Evolutionary conservation across 2,888 invertebrate genomes (phyloP).

Genomic region (Megalurothrips usitatus): DNA sequence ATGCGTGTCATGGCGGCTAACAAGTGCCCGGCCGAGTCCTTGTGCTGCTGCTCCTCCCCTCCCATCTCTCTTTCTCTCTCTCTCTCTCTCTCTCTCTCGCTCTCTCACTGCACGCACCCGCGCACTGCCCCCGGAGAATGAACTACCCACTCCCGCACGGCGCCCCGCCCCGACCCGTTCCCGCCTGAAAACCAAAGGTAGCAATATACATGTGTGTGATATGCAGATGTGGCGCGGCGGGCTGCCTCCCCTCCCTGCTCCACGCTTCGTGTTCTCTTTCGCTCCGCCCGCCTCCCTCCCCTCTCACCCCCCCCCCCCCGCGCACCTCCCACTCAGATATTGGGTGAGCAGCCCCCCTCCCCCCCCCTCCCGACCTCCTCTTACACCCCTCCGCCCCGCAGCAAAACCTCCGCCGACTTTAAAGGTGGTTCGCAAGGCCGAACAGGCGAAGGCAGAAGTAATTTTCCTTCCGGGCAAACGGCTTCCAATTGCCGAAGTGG

Average conservation of each 20-base stretch:
- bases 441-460: neutral
- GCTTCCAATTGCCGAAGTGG: neutral
- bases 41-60: too few species aligned
- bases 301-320: conserved; percentile 11
- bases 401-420: neutral
- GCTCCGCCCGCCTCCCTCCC: neutral
- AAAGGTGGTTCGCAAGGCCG: too few species aligned
- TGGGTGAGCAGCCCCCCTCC: conserved; percentile 9
- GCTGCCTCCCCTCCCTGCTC: conserved; percentile 14
- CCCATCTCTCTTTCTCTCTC: too few species aligned
- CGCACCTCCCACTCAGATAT: conserved; percentile 33
- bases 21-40: neutral
- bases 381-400: neutral
- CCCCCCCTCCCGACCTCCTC: neutral
- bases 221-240: conserved; percentile 30
- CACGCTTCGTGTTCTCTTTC: conserved; percentile 29
- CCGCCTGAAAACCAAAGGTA: conserved; percentile 5
- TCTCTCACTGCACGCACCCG: neutral
- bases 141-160: conserved; percentile 23
- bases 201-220: conserved; percentile 26
- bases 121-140: neutral
- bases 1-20: neutral
- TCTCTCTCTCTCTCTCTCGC: too few species aligned
- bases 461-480: neutral
- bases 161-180: too few species aligned